Base-by-base conservation (phyloP, 2,797 vertebrate species). In the Anomalospiza imberbis region DNA sequence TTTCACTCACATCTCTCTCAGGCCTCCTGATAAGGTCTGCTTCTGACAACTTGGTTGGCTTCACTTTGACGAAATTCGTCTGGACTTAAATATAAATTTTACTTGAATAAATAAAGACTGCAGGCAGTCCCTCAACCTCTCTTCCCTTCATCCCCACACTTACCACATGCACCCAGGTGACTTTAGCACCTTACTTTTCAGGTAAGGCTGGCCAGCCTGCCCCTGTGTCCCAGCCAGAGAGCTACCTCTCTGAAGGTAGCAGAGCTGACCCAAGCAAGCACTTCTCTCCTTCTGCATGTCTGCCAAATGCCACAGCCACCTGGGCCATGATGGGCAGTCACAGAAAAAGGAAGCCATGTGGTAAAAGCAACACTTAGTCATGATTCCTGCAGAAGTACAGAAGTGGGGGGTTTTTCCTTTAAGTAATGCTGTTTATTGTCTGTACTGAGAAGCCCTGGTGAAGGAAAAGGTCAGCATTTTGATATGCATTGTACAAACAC, bases 371-470 rank as follows among this genome's bases (percentile, higher is more conserved):
- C 0, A 3, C 50, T 86, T 73, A 66, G 85, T 84, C 22, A 63
- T 0, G 9, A 53, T 87, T 91, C 22, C 74, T 71, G 63, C 48
- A 50, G 71, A 76, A 63, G 18, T 50, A 89, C 16, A 44, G 60
- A 75, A 85, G 15, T 55, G 15, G 3, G 3, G 0, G 2, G 7
- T 40, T 71, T 75, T 58, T 51, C 3, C 40, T 85, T 44, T 76
- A 81, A 88, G 89, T 93, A 94, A 48, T 84, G 53, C 34, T 71
- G 67, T 90, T 91, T 94, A 73, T 86, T 92, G 31, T 48, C 47
- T 88, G 11, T 60, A 22, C 55, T 75, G 65, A 93, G 58, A 66
- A 85, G 47, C 28, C 48, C 29, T 42, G 45, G 62, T 88, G 73
- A 79, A 88, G 55, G 44, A 85, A 85, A 92, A 88, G 73, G 82